These are phyloP conservation scores for Crotalus helleri DNA, from an alignment of 2,113 vertebrate species.

Conservation along the genomic window DNA sequence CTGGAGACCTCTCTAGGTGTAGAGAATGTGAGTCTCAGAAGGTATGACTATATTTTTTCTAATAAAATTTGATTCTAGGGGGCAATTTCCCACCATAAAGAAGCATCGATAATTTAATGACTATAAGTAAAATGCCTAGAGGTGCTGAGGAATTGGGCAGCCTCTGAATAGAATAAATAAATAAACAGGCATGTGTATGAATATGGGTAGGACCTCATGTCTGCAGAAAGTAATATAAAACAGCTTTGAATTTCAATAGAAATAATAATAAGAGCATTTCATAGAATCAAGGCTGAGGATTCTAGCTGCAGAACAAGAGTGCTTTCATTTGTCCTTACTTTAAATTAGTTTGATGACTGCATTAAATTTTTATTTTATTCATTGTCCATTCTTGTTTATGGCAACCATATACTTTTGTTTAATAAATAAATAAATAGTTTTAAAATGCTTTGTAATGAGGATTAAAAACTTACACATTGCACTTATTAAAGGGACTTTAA, in stretches of 20 bases:
- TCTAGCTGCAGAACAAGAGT: neutral
- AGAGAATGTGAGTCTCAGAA: neutral
- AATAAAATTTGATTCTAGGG: neutral
- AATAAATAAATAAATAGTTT: neutral
- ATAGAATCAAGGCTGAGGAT: neutral
- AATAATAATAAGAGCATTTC: neutral
- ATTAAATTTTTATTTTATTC: neutral
- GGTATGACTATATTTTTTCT: neutral
- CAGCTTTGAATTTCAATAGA: neutral
- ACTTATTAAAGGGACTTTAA: neutral
- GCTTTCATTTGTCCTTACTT: neutral
- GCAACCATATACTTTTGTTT: neutral
- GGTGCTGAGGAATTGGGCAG: neutral
- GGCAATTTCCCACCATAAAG: neutral
- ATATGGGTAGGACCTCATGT: neutral
- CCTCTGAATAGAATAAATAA: neutral
- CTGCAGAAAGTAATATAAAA: neutral
- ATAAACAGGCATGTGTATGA: neutral
- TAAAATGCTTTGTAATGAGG: neutral
- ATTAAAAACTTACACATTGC: neutral
- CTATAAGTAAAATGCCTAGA: neutral
- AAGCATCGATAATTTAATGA: neutral
- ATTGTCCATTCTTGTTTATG: neutral
- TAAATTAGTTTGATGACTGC: neutral
- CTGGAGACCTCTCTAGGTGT: neutral